Percentiles rank a stretch among this genome's conserved stretches.
phyloP scores from a whole-genome alignment of 2,113 vertebrate genomes.

The Myiopsitta monachus region DNA sequence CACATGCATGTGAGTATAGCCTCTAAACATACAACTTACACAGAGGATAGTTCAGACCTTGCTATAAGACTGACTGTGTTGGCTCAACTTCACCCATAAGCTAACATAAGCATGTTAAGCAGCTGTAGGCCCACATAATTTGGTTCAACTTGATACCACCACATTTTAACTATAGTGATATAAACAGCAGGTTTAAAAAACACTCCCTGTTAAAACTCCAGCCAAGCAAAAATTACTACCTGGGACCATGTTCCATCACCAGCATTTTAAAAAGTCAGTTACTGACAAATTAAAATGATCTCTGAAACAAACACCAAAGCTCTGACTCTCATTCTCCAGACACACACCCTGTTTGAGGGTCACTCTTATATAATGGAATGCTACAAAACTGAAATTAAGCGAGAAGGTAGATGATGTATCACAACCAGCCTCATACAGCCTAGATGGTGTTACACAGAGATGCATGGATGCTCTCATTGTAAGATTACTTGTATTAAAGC shows the following conservation, averaged over 20 bases:
- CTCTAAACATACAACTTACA: not conserved
- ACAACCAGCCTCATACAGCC: not conserved
- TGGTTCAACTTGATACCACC: not conserved
- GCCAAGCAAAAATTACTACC: not conserved
- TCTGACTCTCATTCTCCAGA: not conserved
- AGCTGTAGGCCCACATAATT: not conserved
- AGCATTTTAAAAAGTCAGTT: not conserved
- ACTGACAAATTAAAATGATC: not conserved
- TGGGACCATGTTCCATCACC: not conserved
- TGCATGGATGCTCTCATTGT: not conserved
- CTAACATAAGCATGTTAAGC: not conserved
- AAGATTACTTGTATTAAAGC: not conserved
- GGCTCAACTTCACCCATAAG: not conserved
- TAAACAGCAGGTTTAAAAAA: not conserved
- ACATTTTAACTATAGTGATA: not conserved
- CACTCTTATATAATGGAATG: accelerated
- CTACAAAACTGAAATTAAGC: not conserved
- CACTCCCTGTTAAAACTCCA: not conserved
- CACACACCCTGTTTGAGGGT: not conserved
- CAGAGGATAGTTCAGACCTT: not conserved
- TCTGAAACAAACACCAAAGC: not conserved
- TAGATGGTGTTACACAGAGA: not conserved
- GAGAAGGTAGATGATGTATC: not conserved
- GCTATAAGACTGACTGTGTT: not conserved
- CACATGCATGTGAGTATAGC: not conserved